These are phyloP conservation scores for Pyrrhia umbra DNA, from an alignment of 2,888 invertebrate genomes.

Conservation along the genomic window DNA sequence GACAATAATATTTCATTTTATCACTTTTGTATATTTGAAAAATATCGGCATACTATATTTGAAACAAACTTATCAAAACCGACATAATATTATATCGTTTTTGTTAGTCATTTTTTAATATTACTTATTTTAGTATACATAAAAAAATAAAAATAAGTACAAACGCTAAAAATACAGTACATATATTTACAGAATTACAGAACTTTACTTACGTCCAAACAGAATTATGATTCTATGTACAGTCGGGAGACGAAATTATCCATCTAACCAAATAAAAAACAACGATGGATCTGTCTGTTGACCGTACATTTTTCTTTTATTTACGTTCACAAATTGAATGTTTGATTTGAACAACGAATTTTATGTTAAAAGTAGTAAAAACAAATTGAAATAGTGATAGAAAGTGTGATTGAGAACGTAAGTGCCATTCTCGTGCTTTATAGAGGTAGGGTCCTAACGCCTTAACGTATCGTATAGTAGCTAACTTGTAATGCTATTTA, in stretches of 20 bases:
- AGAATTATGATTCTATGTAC: background rate
- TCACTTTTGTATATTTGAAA: too few species aligned
- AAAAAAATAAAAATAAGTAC: background rate
- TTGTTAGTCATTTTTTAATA: background rate
- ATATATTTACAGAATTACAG: background rate
- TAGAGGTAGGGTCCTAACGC: slow-evolving; percentile 60
- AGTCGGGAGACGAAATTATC: background rate
- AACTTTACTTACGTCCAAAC: background rate
- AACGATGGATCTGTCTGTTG: background rate
- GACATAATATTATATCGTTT: too few species aligned
- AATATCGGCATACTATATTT: too few species aligned
- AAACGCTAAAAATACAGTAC: background rate
- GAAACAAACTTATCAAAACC: background rate
- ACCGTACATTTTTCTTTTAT: background rate
- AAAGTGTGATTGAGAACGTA: slow-evolving; percentile 77
- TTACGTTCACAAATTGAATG: background rate
- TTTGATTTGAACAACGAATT: slow-evolving; percentile 65
- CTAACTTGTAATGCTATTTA: slow-evolving; percentile 27
- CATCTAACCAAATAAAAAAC: background rate
- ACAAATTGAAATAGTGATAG: slow-evolving; percentile 58
- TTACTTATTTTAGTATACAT: too few species aligned
- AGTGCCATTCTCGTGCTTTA: slow-evolving; percentile 87
- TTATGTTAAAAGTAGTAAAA: slow-evolving; percentile 26
- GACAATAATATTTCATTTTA: too few species aligned
- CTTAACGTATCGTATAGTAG: slow-evolving; percentile 35